A percentile compares a stretch with the other conserved stretches of the same genome.
These are phyloP conservation scores for Autographa gamma DNA, from an alignment of 2,888 invertebrate genomes.

Conservation along the genomic window DNA sequence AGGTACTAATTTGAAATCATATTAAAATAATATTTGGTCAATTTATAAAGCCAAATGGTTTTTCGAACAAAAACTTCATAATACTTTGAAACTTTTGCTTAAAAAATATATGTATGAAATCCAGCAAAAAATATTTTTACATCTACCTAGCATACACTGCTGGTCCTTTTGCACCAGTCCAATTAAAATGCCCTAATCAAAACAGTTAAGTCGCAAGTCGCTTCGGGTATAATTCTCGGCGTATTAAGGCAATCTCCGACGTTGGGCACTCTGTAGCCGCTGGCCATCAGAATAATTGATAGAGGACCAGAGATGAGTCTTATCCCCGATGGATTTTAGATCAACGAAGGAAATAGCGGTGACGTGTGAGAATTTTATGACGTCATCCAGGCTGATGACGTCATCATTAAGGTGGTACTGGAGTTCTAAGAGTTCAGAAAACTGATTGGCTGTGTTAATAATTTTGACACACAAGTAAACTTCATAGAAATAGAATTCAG, in stretches of 20 bases:
- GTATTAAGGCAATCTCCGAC: conserved; percentile 67
- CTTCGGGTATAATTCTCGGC: conserved; percentile 49
- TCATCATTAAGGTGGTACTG: too few species aligned
- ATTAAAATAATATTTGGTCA: too few species aligned
- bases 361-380: conserved; percentile 6
- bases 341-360: conserved; percentile 8
- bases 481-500: too few species aligned
- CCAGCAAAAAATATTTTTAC: not conserved
- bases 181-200: conserved; percentile 45
- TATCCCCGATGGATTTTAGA: conserved; percentile 19
- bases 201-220: conserved; percentile 41
- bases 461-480: too few species aligned
- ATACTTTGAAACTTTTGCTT: too few species aligned
- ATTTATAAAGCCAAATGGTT: too few species aligned
- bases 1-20: too few species aligned
- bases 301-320: conserved; percentile 27
- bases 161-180: conserved; percentile 12
- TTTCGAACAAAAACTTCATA: not conserved
- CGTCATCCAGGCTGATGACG: too few species aligned
- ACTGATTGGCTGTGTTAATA: too few species aligned
- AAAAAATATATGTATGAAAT: too few species aligned
- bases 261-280: conserved; percentile 51
- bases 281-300: conserved; percentile 58
- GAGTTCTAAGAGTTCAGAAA: too few species aligned
- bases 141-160: not conserved